phyloP scores from a whole-genome alignment of 2,888 invertebrate species.

The Apocheima hispidaria region DNA sequence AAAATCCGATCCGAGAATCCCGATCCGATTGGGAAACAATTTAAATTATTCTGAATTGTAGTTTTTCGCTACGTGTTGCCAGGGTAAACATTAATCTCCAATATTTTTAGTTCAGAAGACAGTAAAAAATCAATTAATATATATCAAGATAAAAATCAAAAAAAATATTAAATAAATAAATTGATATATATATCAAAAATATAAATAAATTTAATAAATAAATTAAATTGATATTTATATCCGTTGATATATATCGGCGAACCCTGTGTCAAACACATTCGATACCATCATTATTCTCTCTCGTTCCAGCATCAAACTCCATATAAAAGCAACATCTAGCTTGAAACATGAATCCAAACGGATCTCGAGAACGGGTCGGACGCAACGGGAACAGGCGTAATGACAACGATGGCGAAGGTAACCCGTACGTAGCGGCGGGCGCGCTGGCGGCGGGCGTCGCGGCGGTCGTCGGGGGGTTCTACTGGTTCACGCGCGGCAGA shows the following conservation, averaged over 20 bases:
- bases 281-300: background rate
- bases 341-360: slow-evolving; percentile 25
- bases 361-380: background rate
- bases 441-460: slow-evolving; percentile 33
- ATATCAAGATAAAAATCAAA: no score
- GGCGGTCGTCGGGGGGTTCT: slow-evolving; percentile 38
- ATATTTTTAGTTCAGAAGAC: no score
- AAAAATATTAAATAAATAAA: no score
- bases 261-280: background rate
- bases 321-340: background rate
- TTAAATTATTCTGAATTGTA: no score
- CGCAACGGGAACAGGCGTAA: background rate
- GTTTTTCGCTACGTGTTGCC: no score
- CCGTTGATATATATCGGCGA: background rate
- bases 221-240: no score
- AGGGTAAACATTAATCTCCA: no score
- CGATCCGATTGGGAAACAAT: no score
- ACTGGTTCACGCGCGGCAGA: slow-evolving; percentile 35
- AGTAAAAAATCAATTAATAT: no score
- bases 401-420: slow-evolving; percentile 2
- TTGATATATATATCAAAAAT: no score
- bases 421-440: background rate
- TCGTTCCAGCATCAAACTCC: background rate
- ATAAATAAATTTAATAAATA: no score
- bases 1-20: no score